phyloP scores from a whole-genome alignment of 2,888 invertebrate species.

The Epinotia demarniana region DNA sequence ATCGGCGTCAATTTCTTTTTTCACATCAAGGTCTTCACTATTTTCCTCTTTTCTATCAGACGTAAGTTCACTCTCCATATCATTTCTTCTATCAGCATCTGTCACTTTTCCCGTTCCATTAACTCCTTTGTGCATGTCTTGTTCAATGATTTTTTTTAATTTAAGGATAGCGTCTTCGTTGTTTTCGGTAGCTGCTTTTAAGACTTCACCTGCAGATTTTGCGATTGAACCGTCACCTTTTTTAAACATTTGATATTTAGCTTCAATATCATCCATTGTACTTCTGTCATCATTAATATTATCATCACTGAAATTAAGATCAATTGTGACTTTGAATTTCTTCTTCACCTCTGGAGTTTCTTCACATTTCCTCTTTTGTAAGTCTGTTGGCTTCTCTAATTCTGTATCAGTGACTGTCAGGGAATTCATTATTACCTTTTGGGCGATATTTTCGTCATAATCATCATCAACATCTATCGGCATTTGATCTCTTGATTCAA shows the following conservation, averaged over 20 bases:
- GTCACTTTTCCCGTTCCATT: background rate
- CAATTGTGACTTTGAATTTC: background rate
- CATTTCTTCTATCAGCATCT: background rate
- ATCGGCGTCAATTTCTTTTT: too few species aligned
- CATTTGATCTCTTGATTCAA: background rate
- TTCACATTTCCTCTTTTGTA: background rate
- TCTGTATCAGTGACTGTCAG: background rate
- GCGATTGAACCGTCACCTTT: background rate
- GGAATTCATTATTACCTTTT: background rate
- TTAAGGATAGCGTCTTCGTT: background rate
- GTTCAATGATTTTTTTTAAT: background rate
- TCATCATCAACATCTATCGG: background rate
- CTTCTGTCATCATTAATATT: background rate
- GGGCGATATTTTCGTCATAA: background rate
- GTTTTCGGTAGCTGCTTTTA: background rate
- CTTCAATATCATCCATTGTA: slow-evolving; percentile 1
- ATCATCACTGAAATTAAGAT: background rate
- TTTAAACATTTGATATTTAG: background rate
- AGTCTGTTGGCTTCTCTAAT: background rate
- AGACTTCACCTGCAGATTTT: background rate
- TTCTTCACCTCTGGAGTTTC: background rate
- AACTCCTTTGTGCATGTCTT: background rate
- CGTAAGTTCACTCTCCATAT: background rate
- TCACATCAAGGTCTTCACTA: too few species aligned
- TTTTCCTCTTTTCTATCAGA: background rate